phyloP scores from a whole-genome alignment of 1,140 invertebrate genomes.

The Anthonomus grandis region DNA sequence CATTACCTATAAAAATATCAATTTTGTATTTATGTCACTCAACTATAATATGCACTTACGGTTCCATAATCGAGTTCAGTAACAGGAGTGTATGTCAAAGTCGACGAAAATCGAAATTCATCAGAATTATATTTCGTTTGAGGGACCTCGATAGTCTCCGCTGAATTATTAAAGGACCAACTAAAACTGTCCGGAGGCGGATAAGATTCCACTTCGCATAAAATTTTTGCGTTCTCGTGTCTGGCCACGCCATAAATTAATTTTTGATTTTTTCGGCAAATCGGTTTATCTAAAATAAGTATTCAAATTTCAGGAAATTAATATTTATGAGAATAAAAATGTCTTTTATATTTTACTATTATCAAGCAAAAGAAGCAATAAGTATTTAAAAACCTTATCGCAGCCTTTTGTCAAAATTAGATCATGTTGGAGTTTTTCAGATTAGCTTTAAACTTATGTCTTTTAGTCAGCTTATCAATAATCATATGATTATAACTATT shows the following conservation, averaged over 20 bases:
- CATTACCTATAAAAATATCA: constrained; percentile 48
- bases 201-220: constrained; percentile 83
- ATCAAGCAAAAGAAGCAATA: not conserved
- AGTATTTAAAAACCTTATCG: too few species aligned
- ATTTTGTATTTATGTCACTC: too few species aligned
- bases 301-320: not conserved
- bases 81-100: constrained; percentile 74
- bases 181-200: constrained; percentile 78
- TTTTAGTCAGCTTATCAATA: too few species aligned
- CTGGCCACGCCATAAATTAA: constrained; percentile 80
- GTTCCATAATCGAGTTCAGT: constrained; percentile 74
- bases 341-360: not conserved
- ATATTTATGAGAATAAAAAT: not conserved
- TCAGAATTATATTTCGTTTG: constrained; percentile 59
- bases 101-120: constrained; percentile 61
- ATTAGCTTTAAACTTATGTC: too few species aligned
- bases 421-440: too few species aligned
- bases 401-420: too few species aligned
- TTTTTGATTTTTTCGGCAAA: constrained; percentile 75
- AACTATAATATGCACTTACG: constrained; percentile 31
- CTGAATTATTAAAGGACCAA: constrained; percentile 88
- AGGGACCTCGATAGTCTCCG: constrained; percentile 72
- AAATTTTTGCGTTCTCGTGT: constrained; percentile 73
- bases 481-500: too few species aligned
- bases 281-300: constrained; percentile 70